Conservation (phyloP, 2,113 vertebrate species). For the Nyctibius bracteatus region DNA sequence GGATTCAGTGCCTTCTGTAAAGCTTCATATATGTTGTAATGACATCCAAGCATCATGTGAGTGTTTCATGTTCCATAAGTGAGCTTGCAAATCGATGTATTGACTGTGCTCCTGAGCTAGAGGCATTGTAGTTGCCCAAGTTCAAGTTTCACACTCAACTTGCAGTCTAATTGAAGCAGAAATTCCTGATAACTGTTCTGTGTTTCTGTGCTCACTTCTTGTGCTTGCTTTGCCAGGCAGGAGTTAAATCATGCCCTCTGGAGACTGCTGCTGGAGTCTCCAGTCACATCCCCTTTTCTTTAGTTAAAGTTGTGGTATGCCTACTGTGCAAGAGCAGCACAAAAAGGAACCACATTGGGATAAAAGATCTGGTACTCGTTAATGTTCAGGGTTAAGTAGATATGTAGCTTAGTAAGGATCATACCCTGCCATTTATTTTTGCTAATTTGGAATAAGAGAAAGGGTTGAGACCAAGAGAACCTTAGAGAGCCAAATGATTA, state of each 20-base stretch:
- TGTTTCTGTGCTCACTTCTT: not conserved
- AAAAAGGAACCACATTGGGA: not conserved
- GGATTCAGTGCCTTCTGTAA: not conserved
- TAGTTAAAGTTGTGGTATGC: not conserved
- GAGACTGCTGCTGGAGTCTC: not conserved
- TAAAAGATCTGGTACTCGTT: not conserved
- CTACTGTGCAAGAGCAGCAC: not conserved
- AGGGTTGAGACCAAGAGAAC: not conserved
- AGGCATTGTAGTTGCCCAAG: not conserved
- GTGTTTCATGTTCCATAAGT: not conserved
- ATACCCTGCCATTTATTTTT: not conserved
- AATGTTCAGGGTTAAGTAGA: not conserved
- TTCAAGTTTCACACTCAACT: not conserved
- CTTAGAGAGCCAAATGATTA: not conserved
- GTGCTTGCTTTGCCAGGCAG: not conserved
- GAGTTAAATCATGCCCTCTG: not conserved
- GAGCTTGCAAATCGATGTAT: not conserved
- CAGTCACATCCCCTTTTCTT: not conserved
- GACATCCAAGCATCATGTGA: not conserved
- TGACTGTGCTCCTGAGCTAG: not conserved
- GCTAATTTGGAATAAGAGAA: not conserved
- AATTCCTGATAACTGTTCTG: not conserved
- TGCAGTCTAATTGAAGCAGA: not conserved
- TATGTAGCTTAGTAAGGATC: not conserved
- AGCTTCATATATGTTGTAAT: not conserved